These are phyloP conservation scores for Megaleporinus macrocephalus DNA, from an alignment of 2,113 vertebrate genomes.

Conservation along the genomic window DNA sequence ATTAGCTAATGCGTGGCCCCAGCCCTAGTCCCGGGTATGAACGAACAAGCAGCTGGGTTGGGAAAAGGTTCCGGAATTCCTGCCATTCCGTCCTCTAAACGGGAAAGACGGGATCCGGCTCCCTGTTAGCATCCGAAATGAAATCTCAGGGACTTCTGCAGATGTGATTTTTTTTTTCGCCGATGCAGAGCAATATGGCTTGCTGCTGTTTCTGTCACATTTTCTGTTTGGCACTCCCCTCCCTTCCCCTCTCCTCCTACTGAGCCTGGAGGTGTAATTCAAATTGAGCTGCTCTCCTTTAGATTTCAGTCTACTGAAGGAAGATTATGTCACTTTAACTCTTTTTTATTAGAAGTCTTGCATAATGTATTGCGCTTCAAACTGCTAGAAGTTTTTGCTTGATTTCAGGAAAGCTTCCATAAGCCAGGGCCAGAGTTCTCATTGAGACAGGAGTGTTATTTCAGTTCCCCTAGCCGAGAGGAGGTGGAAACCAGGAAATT, in stretches of 20 bases:
- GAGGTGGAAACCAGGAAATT: not conserved
- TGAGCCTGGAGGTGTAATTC: slow-evolving; percentile 36
- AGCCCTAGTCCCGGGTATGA: too few species aligned
- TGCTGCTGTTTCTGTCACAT: slow-evolving; percentile 37
- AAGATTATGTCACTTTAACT: slow-evolving; percentile 26
- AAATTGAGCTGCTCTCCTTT: slow-evolving; percentile 42
- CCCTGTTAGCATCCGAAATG: slow-evolving; percentile 16
- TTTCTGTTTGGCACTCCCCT: slow-evolving; percentile 32
- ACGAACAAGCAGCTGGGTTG: not conserved
- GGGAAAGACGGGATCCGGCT: slow-evolving; percentile 1
- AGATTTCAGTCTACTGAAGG: not conserved
- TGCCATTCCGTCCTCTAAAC: slow-evolving; percentile 11
- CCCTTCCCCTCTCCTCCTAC: slow-evolving; percentile 26
- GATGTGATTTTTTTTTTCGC: slow-evolving; percentile 30
- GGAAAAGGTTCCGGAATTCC: slow-evolving; percentile 15
- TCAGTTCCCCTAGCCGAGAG: not conserved
- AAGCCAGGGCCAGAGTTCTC: not conserved
- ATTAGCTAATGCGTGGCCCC: too few species aligned
- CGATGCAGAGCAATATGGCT: slow-evolving; percentile 39
- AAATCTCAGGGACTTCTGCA: slow-evolving; percentile 36
- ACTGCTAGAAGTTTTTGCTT: not conserved
- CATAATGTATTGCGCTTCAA: not conserved
- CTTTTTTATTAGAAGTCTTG: not conserved
- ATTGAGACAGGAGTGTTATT: not conserved
- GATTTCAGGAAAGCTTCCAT: not conserved